Evolutionary conservation across 2,888 invertebrate species (phyloP).

Genomic region (Micropterix aruncella): DNA sequence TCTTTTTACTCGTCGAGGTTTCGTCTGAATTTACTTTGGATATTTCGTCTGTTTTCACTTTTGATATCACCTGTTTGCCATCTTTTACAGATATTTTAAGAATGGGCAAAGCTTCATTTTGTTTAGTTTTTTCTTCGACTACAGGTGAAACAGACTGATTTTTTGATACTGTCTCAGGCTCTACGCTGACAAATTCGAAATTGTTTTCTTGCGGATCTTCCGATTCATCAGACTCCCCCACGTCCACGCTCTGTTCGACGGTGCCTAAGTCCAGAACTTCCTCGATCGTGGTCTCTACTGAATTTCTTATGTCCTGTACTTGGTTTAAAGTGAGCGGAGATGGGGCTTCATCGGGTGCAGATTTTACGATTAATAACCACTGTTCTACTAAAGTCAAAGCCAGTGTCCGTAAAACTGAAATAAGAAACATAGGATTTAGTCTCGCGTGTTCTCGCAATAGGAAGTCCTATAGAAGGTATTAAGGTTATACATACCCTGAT

Average conservation of each 20-base stretch:
- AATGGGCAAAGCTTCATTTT: slow-evolving; percentile 23
- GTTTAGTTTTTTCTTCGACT: slow-evolving; percentile 4
- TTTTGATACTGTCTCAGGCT: no score
- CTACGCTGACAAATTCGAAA: background rate
- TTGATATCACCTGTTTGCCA: slow-evolving; percentile 54
- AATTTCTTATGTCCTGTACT: slow-evolving; percentile 25
- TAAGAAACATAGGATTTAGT: slow-evolving; percentile 14
- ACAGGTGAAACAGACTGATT: slow-evolving; percentile 1
- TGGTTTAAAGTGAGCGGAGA: slow-evolving; percentile 25
- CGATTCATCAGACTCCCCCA: background rate
- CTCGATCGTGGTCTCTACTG: slow-evolving; percentile 7
- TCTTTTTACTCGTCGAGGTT: slow-evolving; percentile 26
- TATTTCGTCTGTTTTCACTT: slow-evolving; percentile 36
- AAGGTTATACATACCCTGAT: slow-evolving; percentile 44
- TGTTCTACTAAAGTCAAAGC: slow-evolving; percentile 75
- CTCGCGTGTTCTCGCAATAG: slow-evolving; percentile 1
- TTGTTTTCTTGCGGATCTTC: background rate
- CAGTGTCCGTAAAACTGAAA: slow-evolving; percentile 60
- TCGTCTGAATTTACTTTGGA: no score
- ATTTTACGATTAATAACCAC: slow-evolving; percentile 82
- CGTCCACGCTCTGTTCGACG: background rate
- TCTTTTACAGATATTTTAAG: slow-evolving; percentile 56
- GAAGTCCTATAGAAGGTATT: background rate
- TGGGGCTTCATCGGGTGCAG: slow-evolving; percentile 53
- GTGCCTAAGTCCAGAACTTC: background rate